These are phyloP conservation scores for Papio anubis DNA, from an alignment of 2,113 vertebrate species.

Conservation along the genomic window DNA sequence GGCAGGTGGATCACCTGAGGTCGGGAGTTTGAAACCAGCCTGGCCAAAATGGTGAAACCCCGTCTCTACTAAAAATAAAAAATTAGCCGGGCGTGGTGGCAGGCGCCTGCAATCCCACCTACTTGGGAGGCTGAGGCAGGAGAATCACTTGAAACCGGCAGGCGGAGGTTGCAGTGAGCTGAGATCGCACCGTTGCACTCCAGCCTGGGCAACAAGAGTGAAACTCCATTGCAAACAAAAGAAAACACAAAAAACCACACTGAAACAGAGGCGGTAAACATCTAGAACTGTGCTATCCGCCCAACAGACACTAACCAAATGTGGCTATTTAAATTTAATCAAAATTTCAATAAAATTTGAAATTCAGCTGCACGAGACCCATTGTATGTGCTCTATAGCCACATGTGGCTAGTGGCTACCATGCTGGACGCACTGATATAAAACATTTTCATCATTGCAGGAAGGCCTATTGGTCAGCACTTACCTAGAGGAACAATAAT, in stretches of 20 bases:
- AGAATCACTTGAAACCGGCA: too few relatives aligned
- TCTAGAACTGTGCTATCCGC: neutral
- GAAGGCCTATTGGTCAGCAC: neutral
- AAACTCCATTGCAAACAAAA: too few relatives aligned
- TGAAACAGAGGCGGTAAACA: neutral
- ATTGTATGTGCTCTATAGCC: neutral
- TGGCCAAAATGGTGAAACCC: too few relatives aligned
- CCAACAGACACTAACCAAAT: neutral
- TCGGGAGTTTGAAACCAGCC: neutral
- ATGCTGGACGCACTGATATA: neutral
- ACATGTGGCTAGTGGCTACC: neutral
- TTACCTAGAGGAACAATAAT: neutral
- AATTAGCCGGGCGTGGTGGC: too few relatives aligned
- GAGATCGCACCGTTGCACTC: too few relatives aligned
- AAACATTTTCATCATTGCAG: neutral
- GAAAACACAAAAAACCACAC: neutral
- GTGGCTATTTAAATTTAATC: neutral
- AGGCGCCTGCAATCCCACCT: too few relatives aligned
- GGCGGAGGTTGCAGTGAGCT: too few relatives aligned
- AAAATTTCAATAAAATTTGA: constrained; percentile 28
- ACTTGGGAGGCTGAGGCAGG: too few relatives aligned
- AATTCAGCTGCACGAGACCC: neutral
- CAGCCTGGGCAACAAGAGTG: too few relatives aligned
- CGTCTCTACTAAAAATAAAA: too few relatives aligned
- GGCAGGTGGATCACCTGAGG: too few relatives aligned